Evolutionary conservation across 2,113 vertebrate species (phyloP).

Genomic region (Phaetusa simplex): DNA sequence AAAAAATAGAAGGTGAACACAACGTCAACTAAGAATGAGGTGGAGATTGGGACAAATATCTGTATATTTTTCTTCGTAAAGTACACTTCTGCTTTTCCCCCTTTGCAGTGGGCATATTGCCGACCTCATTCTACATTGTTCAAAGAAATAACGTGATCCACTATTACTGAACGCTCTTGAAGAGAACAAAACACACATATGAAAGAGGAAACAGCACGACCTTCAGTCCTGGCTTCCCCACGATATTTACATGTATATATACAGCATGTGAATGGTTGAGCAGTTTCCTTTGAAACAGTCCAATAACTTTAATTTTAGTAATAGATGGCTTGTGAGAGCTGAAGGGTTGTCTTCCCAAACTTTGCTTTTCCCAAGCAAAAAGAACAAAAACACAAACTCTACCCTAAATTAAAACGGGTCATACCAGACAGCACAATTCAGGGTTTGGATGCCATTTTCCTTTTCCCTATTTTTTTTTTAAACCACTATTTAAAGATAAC

Average conservation of each 20-base stretch:
- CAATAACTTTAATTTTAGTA: background rate
- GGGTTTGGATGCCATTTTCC: background rate
- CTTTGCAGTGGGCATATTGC: background rate
- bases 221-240: background rate
- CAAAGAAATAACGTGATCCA: background rate
- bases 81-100: background rate
- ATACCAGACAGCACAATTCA: background rate
- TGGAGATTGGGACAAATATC: background rate
- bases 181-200: background rate
- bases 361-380: background rate
- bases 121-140: background rate
- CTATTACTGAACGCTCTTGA: background rate
- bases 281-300: background rate
- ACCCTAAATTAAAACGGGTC: background rate
- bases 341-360: background rate
- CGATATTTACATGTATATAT: background rate
- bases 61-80: background rate
- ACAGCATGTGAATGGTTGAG: background rate
- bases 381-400: background rate
- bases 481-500: background rate
- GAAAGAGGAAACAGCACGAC: background rate
- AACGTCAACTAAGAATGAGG: fast-evolving
- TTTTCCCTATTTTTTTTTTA: background rate
- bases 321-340: too few relatives aligned
- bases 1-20: background rate